These are phyloP conservation scores for Hypolimnas misippus DNA, from an alignment of 2,888 invertebrate genomes.

Conservation along the genomic window DNA sequence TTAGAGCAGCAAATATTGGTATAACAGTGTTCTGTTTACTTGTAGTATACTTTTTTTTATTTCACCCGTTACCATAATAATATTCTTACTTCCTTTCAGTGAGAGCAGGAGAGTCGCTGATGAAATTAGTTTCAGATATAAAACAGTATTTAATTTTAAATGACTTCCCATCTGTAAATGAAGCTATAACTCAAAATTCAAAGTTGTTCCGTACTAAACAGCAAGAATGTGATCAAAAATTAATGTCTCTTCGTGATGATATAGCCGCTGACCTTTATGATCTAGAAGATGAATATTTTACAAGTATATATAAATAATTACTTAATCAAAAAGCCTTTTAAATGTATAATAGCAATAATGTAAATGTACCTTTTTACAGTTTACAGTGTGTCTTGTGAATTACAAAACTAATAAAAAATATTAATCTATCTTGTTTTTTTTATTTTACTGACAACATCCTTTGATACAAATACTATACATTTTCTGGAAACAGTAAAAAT, in stretches of 20 bases:
- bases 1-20: conserved; percentile 96
- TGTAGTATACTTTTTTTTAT: too few species aligned
- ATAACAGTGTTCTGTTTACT: too few species aligned
- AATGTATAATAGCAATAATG: conserved; percentile 17
- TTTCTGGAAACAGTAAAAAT: not conserved
- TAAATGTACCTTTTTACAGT: conserved; percentile 6
- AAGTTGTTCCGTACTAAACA: conserved; percentile 95
- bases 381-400: not conserved
- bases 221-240: conserved; percentile 95
- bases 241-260: conserved; percentile 96
- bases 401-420: not conserved
- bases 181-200: conserved; percentile 97
- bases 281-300: conserved; percentile 96
- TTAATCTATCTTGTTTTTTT: not conserved
- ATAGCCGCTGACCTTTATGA: conserved; percentile 97
- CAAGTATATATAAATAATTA: conserved; percentile 89
- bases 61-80: too few species aligned
- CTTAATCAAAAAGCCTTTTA: not conserved
- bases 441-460: not conserved
- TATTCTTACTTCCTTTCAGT: conserved; percentile 81
- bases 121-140: conserved; percentile 98
- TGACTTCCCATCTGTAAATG: conserved; percentile 99
- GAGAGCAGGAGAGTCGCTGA: conserved; percentile 97
- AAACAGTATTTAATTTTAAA: conserved; percentile 99
- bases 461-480: not conserved